Conservation (phyloP, 2,113 vertebrate species). For the Salvelinus namaycush region DNA sequence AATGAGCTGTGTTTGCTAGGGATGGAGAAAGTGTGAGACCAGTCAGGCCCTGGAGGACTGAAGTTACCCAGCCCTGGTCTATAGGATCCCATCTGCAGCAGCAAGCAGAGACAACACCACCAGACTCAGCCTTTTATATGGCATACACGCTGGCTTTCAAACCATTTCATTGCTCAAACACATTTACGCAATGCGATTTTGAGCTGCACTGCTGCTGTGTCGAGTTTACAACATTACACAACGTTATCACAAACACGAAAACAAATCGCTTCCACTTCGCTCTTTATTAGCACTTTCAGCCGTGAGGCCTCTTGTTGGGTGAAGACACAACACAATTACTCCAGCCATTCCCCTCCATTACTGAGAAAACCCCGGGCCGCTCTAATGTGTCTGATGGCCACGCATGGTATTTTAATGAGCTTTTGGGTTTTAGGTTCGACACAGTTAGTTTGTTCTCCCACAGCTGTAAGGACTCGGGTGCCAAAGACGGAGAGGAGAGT, state of each 20-base stretch:
- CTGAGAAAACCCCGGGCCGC: not conserved
- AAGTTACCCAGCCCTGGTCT: too few species aligned
- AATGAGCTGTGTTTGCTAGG: too few species aligned
- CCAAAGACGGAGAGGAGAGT: slow-evolving; percentile 12
- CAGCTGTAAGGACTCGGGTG: slow-evolving; percentile 31
- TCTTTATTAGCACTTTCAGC: not conserved
- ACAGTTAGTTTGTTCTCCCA: slow-evolving; percentile 27
- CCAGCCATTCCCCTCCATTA: slow-evolving; percentile 19
- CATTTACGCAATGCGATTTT: not conserved
- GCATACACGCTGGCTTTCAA: not conserved
- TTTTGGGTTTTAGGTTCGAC: slow-evolving; percentile 26
- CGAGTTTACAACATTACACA: slow-evolving; percentile 15
- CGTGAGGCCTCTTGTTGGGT: not conserved
- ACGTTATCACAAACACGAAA: slow-evolving; percentile 10
- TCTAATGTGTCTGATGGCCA: slow-evolving; percentile 22
- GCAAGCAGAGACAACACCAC: not conserved
- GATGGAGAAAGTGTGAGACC: too few species aligned
- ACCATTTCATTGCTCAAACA: slow-evolving; percentile 8
- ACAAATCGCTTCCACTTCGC: slow-evolving; percentile 20
- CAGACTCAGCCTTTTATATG: not conserved
- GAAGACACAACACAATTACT: slow-evolving; percentile 19
- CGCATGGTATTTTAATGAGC: slow-evolving; percentile 35
- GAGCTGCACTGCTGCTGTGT: not conserved
- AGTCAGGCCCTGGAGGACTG: too few species aligned
- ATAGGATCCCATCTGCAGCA: too few species aligned